Evolutionary conservation across 2,113 vertebrate genomes (phyloP).

Genomic region (Cinclus cinclus): DNA sequence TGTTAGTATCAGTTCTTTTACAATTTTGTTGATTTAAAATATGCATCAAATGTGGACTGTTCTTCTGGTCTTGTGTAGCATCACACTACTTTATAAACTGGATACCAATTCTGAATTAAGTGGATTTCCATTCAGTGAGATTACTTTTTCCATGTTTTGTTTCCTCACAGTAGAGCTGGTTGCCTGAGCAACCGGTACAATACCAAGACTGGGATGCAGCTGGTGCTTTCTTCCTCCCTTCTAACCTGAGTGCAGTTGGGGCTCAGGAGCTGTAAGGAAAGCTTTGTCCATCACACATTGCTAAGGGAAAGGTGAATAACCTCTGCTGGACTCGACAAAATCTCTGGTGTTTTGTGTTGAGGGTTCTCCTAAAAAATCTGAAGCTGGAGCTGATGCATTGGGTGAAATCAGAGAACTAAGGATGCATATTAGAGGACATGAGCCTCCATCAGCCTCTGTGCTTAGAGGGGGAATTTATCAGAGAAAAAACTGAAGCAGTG

Average conservation of each 20-base stretch:
- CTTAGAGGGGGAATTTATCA: neutral
- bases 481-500: neutral
- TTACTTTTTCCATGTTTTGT: neutral
- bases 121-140: slow-evolving; percentile 23
- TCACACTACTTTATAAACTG: neutral
- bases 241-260: neutral
- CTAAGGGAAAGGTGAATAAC: neutral
- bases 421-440: rapidly evolving
- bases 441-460: neutral
- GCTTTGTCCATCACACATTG: neutral
- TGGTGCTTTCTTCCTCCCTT: neutral
- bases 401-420: neutral
- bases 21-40: neutral
- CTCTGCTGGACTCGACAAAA: neutral
- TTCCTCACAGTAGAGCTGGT: slow-evolving; percentile 8
- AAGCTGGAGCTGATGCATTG: neutral
- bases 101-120: neutral
- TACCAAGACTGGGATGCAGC: neutral
- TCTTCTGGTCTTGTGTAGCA: neutral
- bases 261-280: neutral
- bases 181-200: slow-evolving; percentile 51
- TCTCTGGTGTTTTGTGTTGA: neutral
- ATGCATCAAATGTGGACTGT: rapidly evolving
- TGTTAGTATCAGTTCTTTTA: neutral
- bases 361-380: neutral